These are phyloP conservation scores for Chaenocephalus aceratus DNA, from an alignment of 2,113 vertebrate species.

Conservation along the genomic window DNA sequence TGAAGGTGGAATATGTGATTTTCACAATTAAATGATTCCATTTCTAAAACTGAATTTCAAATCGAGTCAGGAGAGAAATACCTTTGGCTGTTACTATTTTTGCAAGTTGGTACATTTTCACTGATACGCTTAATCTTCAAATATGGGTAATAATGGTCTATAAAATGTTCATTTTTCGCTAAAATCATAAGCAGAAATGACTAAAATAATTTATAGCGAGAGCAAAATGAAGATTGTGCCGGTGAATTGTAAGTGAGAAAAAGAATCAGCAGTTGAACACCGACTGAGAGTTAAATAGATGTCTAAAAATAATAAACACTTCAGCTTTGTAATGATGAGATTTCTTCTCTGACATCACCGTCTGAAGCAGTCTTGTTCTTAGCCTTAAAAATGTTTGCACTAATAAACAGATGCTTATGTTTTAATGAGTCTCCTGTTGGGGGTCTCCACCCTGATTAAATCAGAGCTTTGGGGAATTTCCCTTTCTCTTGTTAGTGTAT, in stretches of 20 bases:
- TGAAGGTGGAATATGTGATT: not conserved
- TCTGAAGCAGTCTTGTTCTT: not conserved
- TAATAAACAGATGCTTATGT: slow-evolving; percentile 34
- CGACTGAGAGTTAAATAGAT: not conserved
- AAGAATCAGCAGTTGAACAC: too few species aligned
- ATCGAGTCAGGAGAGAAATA: too few species aligned
- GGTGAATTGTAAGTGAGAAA: too few species aligned
- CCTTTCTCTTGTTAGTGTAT: slow-evolving; percentile 6
- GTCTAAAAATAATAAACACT: not conserved
- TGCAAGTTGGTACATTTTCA: too few species aligned
- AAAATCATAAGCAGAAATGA: not conserved
- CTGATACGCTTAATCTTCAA: too few species aligned
- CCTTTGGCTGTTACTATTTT: too few species aligned
- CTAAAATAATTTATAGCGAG: not conserved
- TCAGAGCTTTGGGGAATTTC: slow-evolving; percentile 8
- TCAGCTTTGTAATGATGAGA: too few species aligned
- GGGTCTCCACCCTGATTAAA: slow-evolving; percentile 28
- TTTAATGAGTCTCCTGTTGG: slow-evolving; percentile 36
- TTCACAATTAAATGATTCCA: too few species aligned
- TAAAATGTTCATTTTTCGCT: not conserved
- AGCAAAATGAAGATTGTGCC: not conserved
- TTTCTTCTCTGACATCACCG: not conserved
- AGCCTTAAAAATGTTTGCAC: slow-evolving; percentile 1
- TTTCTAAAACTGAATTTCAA: too few species aligned
- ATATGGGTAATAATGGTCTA: not conserved